Evolutionary conservation across 2,888 invertebrate genomes (phyloP).

Genomic region (Liodrosophila aerea): DNA sequence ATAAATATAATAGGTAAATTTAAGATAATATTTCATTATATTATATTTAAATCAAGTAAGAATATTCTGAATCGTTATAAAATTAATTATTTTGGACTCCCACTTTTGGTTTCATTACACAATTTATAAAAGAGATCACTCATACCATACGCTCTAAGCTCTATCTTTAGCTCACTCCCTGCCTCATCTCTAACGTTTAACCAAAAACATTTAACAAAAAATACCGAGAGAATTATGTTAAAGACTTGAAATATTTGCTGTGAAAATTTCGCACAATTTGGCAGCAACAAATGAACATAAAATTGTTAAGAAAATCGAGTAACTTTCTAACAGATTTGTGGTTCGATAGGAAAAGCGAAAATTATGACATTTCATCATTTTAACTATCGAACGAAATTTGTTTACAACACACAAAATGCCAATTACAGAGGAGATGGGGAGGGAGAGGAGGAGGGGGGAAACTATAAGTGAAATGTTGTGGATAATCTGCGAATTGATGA

Average conservation of each 20-base stretch:
- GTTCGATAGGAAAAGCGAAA: slow-evolving; percentile 26
- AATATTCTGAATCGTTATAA: too few relatives aligned
- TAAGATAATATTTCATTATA: too few relatives aligned
- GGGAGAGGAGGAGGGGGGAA: background rate
- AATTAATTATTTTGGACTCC: too few relatives aligned
- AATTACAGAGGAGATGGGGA: slow-evolving; percentile 49
- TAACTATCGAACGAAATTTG: slow-evolving; percentile 60
- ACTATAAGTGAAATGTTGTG: slow-evolving; percentile 63
- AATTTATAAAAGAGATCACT: too few relatives aligned
- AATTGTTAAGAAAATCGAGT: slow-evolving; percentile 37
- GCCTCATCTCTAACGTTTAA: background rate
- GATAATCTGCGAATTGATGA: slow-evolving; percentile 71
- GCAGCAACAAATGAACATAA: background rate
- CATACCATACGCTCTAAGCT: too few relatives aligned
- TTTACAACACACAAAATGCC: slow-evolving; percentile 64
- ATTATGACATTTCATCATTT: slow-evolving; percentile 72
- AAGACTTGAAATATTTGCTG: background rate
- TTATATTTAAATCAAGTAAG: too few relatives aligned
- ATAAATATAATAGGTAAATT: too few relatives aligned
- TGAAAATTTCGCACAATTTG: background rate
- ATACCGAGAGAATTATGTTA: background rate
- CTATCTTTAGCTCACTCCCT: too few relatives aligned
- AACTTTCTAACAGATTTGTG: slow-evolving; percentile 59
- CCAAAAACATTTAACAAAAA: background rate
- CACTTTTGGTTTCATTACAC: too few relatives aligned